Evolutionary conservation across 2,888 invertebrate genomes (phyloP), one percentile per base, ranked within the genome.

Genomic region (Cremastinae sp.): DNA sequence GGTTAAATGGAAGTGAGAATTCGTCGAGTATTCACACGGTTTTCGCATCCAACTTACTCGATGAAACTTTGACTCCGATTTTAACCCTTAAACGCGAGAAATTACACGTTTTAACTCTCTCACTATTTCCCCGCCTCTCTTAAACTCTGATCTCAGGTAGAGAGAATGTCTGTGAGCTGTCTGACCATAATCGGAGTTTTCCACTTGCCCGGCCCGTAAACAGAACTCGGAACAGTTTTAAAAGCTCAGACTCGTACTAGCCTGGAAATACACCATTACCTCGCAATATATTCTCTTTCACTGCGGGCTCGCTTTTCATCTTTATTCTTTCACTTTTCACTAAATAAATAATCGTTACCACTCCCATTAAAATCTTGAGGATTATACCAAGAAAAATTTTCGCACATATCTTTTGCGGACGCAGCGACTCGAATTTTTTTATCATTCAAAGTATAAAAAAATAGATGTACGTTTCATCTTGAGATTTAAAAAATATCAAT

Each of bases 131-230:
- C 9, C 41, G 4, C 9, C 41, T 41, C 41, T 41, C 41, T 41
- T 41, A n/a, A 41, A n/a, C 45, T 55, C 45, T 20, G 66, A 66
- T 66, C 35, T 28, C 43, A 12, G 43, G 8, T 2, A n/a, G 9
- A 28, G 49, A 20, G 43, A 41, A 49, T 16, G 65, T 75, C 74
- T 65, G 70, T 58, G 53, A n/a, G 45, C 14, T 53, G 74, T 70
- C 74, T 59, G 74, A 64, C 74, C 64, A 45, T 65, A 55, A 53
- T 49, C 12, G 39, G 47, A 65, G 39, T 58, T 43, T 55, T 70
- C 55, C 35, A 75, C 75, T 75, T 5, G 70, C 35, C 45, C 41
- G 47, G 7, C 8, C 3, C 28, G 35, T 45, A 65, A 49, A 12
- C 16, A 35, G 18, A 35, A 43, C 35, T 35, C 9, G 14, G 16